phyloP scores from a whole-genome alignment of 2,113 vertebrate species.

The Cyanocitta stelleri region DNA sequence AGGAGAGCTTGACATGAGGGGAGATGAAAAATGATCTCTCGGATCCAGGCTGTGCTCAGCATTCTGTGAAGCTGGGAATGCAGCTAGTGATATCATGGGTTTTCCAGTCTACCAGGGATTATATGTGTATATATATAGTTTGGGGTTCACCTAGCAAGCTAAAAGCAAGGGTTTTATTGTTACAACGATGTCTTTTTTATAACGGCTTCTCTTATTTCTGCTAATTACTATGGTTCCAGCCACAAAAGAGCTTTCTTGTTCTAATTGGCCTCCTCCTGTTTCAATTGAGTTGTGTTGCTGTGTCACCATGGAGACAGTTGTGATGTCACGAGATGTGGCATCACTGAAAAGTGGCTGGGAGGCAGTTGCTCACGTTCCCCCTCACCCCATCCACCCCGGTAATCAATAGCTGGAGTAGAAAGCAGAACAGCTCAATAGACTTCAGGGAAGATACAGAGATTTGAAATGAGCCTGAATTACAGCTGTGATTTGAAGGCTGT shows the following conservation, averaged over 20 bases:
- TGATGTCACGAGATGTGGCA: constrained; percentile 19
- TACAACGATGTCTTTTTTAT: not conserved
- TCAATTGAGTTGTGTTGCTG: not conserved
- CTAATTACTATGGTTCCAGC: not conserved
- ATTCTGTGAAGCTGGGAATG: not conserved
- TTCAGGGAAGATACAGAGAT: not conserved
- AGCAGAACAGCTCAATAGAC: not conserved
- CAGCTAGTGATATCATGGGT: not conserved
- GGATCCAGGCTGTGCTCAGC: not conserved
- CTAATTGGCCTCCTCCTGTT: constrained; percentile 37
- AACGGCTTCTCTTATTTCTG: not conserved
- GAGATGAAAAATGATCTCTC: not conserved
- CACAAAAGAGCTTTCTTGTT: not conserved
- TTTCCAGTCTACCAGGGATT: not conserved
- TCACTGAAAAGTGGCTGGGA: not conserved
- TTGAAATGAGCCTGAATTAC: not conserved
- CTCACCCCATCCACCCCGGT: not conserved
- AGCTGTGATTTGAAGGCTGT: not conserved
- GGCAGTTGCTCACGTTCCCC: not conserved
- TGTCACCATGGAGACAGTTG: not conserved
- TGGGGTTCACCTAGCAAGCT: not conserved
- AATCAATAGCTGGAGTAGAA: not conserved
- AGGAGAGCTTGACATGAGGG: not conserved
- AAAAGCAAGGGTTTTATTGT: not conserved
- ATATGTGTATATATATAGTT: not conserved